Evolutionary conservation across 2,797 vertebrate species (phyloP).

Genomic region (Mus caroli): DNA sequence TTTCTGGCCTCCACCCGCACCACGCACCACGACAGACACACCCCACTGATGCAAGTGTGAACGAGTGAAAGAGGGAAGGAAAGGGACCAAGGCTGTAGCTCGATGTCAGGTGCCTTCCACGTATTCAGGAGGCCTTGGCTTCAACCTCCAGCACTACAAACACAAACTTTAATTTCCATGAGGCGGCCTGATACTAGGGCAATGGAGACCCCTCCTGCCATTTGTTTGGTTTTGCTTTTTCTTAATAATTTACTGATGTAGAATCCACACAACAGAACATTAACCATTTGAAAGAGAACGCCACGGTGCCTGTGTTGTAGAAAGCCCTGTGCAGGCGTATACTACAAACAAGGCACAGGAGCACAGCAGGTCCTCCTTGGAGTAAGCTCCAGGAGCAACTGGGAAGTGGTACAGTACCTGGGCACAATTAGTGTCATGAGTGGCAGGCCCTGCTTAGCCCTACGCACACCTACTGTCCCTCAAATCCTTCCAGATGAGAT

Average conservation of each 20-base stretch:
- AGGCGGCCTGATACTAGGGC: background rate
- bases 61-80: background rate
- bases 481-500: rapidly evolving
- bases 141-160: background rate
- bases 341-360: too few species aligned
- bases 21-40: rapidly evolving
- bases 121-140: background rate
- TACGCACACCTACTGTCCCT: background rate
- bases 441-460: background rate
- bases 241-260: background rate
- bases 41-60: background rate
- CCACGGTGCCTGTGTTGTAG: background rate
- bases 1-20: background rate
- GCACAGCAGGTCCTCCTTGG: background rate
- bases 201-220: background rate
- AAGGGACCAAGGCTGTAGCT: background rate
- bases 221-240: background rate
- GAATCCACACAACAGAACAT: background rate
- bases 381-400: background rate
- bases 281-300: background rate
- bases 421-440: background rate
- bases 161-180: background rate
- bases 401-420: background rate
- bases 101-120: background rate
- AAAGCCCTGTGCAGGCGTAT: background rate